A percentile compares a stretch with the other conserved stretches of the same genome.
phyloP scores from a whole-genome alignment of 2,113 vertebrate species.

The Smithornis capensis region DNA sequence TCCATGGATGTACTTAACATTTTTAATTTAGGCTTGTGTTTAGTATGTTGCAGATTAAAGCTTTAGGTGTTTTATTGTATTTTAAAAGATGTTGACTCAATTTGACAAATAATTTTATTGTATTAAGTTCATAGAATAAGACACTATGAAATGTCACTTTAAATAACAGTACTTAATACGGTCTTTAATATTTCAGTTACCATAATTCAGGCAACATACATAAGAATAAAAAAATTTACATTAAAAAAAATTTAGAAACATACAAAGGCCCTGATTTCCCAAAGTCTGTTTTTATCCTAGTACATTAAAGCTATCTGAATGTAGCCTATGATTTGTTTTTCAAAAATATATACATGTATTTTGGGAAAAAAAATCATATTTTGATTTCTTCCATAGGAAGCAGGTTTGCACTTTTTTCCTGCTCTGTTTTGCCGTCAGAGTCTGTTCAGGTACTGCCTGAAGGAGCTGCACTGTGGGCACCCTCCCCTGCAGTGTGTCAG shows the following conservation, averaged over 20 bases:
- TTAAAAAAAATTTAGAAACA: neutral
- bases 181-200: neutral
- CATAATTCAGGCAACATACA: neutral
- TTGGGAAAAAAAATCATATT: neutral
- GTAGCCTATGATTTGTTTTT: neutral
- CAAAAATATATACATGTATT: neutral
- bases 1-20: neutral
- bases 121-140: neutral
- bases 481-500: neutral
- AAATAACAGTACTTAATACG: neutral
- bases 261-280: neutral
- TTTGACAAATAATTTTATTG: neutral
- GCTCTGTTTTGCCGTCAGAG: neutral
- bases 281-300: neutral
- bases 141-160: neutral
- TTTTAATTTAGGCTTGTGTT: neutral
- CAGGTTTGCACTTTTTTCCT: neutral
- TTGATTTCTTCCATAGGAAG: neutral
- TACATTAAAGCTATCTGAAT: neutral
- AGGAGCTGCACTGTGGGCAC: accelerated
- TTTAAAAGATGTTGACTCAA: neutral
- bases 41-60: neutral
- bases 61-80: neutral
- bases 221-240: neutral
- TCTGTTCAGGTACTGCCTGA: neutral